phyloP scores from a whole-genome alignment of 1,140 invertebrate genomes.

The Papilio glaucus region DNA sequence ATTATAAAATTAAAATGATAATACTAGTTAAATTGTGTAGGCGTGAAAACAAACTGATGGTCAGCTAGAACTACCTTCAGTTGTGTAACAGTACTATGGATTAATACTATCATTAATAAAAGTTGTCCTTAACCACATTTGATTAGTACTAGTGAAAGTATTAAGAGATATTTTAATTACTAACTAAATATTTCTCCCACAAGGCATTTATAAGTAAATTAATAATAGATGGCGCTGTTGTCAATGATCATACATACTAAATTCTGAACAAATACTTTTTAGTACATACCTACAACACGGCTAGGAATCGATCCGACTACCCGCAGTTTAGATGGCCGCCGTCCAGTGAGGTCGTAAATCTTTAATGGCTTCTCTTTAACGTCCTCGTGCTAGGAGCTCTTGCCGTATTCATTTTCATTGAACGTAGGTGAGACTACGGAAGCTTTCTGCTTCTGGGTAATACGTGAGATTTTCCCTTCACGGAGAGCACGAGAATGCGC shows the following conservation, averaged over 20 bases:
- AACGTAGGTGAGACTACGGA: slow-evolving; percentile 16
- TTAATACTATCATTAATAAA: no score
- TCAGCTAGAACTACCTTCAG: no score
- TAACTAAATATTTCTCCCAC: no score
- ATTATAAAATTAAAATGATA: no score
- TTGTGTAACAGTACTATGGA: no score
- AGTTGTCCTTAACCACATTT: no score
- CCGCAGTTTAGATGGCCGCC: neutral
- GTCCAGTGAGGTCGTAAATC: slow-evolving; percentile 11
- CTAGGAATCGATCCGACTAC: neutral
- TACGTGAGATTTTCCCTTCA: neutral
- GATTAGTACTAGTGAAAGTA: no score
- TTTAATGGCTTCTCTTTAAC: slow-evolving; percentile 16
- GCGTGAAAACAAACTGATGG: no score
- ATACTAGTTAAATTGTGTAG: no score
- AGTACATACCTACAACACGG: neutral
- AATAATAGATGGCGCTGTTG: neutral
- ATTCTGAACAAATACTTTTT: neutral
- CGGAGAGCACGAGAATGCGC: neutral
- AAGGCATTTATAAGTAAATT: neutral
- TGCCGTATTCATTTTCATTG: neutral
- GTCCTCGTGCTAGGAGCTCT: neutral
- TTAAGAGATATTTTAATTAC: no score
- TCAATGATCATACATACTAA: neutral
- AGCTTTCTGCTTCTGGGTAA: neutral